Evolutionary conservation across 2,113 vertebrate species (phyloP), one percentile per base, ranked within the genome.

Genomic region (Prochilodus magdalenae): DNA sequence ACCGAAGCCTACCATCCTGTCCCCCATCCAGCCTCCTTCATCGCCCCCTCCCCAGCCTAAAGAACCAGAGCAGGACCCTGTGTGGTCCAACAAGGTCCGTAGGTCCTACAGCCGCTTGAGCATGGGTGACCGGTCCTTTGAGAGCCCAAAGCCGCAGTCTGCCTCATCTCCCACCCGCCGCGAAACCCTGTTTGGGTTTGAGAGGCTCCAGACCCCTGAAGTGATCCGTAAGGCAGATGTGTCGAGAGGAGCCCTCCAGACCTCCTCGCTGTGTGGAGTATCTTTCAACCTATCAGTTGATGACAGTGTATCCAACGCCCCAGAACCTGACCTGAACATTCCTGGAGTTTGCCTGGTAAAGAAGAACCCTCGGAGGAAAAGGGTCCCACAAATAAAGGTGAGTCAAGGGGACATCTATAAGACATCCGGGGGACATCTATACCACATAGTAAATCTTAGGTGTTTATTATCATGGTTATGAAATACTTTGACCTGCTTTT

Each of bases 61-160:
- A 62, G 27, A 36, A 0, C 20, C 76, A 0, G 53, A 70, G 0
- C 83, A 85, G 80, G 91, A 93, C 70, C 44, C 84, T 12, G 88
- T 89, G 24, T 96, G 96, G 96, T 91, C 94, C 0, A 88, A 91
- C 79, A 96, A 96, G 24, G 96, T 96, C 12, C 94, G 96, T 0
- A 94, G 96, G 0, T 97, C 96, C 22, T 97, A 97, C 85, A 96
- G 95, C 90, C 91, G 95, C 0, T 90, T 95, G 14, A 92, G 93
- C 77, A 27, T 29, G 5, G 82, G 82, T 5, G 93, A 94, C 30
- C 70, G 62, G 53, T 92, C 94, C 0, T 15, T 91, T 30, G 66
- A 79, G 75, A 86, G 87, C 75, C 86, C 87, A 10, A 77, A n/a
- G 27, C 75, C 69, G 3, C 16, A 67, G 18, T 67, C 75, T 0